Evolutionary conservation across 2,797 vertebrate species (phyloP), one percentile per base, ranked within the genome.

Genomic region (Brachyrhaphis roseni): DNA sequence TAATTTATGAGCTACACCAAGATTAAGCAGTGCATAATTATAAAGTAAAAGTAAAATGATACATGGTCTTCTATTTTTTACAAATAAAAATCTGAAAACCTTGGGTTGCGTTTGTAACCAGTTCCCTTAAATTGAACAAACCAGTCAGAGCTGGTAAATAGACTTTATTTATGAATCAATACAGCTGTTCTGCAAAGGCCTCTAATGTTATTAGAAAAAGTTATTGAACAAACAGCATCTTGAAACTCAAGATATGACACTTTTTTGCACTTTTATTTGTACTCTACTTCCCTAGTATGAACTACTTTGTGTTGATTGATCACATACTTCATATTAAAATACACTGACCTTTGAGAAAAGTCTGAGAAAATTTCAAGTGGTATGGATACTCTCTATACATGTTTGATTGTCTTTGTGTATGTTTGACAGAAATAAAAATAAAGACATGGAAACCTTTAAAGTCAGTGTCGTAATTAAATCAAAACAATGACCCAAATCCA

Each of bases 371-470:
- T 10, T 26, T 70, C 12, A 70, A 45, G 39, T 12, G 66, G 68
- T 31, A 46, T 46, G 41, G 5, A 72, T 72, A 28, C n/a, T 74
- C 20, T 75, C 39, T 12, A 46, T 26, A 10, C 1, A 81, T 59
- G 10, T 31, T 71, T 78, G 26, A 13, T 3, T 47, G 20, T 57
- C 36, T 80, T 79, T 66, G 3, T 47, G 8, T 3, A 1, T 15
- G 72, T 7, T 46, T 72, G 15, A 62, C 36, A 68, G 10, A 66
- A 23, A 55, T 49, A 53, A 64, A 34, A 10, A 70, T 28, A 8
- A 36, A 77, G 66, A 57, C 6, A 53, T 31, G 41, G 31, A 59
- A 53, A 89, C 76, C 80, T 87, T 86, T 81, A 79, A 82, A 90
- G 72, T 62, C 51, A 53, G 8, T 8, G 28, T 26, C 75, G 45